A percentile compares a stretch with the other conserved stretches of the same genome.
Evolutionary conservation across 35 echinoderm and acorn worm species (phyloP).

Genomic region (Ptychodera flava): DNA sequence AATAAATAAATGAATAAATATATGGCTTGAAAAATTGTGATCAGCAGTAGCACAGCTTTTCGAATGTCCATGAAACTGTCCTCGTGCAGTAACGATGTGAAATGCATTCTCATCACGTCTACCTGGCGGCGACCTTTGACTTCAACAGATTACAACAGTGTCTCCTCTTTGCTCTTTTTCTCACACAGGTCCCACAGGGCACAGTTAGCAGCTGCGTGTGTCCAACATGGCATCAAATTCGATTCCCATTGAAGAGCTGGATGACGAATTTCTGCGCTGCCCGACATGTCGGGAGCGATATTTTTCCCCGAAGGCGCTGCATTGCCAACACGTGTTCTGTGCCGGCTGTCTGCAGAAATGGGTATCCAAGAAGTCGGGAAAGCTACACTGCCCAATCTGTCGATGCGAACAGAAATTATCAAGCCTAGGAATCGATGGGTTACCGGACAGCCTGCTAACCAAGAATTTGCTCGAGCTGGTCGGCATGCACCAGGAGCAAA

Average conservation of each 20-base stretch:
- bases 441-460: constrained; percentile 89
- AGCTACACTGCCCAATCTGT: constrained; percentile 80
- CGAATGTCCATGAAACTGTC: no score
- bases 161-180: no score
- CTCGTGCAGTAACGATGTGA: no score
- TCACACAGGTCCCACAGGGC: no score
- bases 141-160: no score
- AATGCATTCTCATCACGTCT: no score
- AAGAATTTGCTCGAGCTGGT: constrained; percentile 96
- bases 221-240: background rate
- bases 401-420: constrained; percentile 63
- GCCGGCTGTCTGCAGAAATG: constrained; percentile 77
- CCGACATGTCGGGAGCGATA: constrained; percentile 83
- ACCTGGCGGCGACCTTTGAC: no score
- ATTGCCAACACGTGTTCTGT: constrained; percentile 95
- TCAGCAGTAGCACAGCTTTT: no score
- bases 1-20: no score
- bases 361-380: constrained; percentile 61
- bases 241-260: constrained; percentile 35
- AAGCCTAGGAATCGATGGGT: constrained; percentile 35
- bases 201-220: background rate
- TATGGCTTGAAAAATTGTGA: no score
- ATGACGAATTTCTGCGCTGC: constrained; percentile 84
- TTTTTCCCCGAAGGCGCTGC: constrained; percentile 71
- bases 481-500: constrained; percentile 67